phyloP scores from a whole-genome alignment of 2,888 invertebrate genomes.

The Schizotus pectinicornis region DNA sequence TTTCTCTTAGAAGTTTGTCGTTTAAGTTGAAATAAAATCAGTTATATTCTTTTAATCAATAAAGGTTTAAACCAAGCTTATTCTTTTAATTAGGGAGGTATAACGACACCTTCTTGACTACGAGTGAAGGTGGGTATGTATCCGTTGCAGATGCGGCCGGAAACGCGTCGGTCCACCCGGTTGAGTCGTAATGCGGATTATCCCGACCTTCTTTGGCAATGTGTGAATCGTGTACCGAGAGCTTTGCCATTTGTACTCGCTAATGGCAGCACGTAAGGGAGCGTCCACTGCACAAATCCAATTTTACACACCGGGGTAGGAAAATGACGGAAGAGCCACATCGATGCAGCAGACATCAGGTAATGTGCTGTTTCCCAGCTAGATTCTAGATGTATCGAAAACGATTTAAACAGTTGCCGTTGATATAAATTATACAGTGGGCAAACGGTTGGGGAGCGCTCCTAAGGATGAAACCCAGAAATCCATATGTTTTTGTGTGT shows the following conservation, averaged over 20 bases:
- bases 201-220: conserved; percentile 55
- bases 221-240: conserved; percentile 58
- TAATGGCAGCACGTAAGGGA: conserved; percentile 55
- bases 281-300: conserved; percentile 52
- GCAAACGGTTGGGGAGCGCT: conserved; percentile 26
- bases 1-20: no score
- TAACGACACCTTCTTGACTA: no score
- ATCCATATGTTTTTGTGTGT: conserved; percentile 56
- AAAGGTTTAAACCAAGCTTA: no score
- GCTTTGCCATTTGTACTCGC: conserved; percentile 57
- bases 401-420: conserved; percentile 20
- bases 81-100: no score
- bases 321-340: neutral
- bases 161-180: neutral
- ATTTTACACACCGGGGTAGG: conserved; percentile 41
- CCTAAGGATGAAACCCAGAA: conserved; percentile 54
- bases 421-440: conserved; percentile 33
- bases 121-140: no score
- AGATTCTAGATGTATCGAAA: conserved; percentile 6
- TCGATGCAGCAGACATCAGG: neutral
- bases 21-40: no score
- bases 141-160: no score
- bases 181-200: conserved; percentile 52
- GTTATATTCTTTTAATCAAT: no score
- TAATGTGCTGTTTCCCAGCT: neutral